Percentiles rank a stretch among this genome's conserved stretches.
These are phyloP conservation scores for Notolepis coatsorum DNA, from an alignment of 2,797 vertebrate species.

Conservation along the genomic window DNA sequence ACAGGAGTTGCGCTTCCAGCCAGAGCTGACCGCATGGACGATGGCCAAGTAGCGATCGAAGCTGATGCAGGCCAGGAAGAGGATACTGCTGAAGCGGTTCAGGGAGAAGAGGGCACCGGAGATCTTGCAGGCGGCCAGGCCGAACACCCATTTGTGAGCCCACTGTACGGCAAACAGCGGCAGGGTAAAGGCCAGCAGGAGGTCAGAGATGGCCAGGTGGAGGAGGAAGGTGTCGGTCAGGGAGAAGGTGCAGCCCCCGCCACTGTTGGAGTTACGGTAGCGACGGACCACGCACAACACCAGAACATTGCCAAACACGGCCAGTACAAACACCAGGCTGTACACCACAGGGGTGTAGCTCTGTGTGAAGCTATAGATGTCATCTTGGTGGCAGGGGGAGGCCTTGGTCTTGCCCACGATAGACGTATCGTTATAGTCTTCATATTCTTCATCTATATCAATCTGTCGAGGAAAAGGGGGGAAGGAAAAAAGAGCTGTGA, in stretches of 20 bases:
- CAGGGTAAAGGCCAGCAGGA: slow-evolving; percentile 82
- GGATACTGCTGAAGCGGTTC: slow-evolving; percentile 86
- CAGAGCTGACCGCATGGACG: slow-evolving; percentile 78
- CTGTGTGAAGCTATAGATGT: slow-evolving; percentile 65
- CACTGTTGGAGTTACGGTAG: slow-evolving; percentile 67
- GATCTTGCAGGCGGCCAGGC: slow-evolving; percentile 77
- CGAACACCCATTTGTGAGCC: slow-evolving; percentile 76
- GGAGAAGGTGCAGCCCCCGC: slow-evolving; percentile 72
- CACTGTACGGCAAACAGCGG: slow-evolving; percentile 81
- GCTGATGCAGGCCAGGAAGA: slow-evolving; percentile 87
- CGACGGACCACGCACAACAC: slow-evolving; percentile 82
- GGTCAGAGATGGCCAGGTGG: slow-evolving; percentile 85
- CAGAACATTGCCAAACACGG: slow-evolving; percentile 80
- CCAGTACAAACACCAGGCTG: slow-evolving; percentile 80
- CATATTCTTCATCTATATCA: neutral
- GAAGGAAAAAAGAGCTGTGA: neutral
- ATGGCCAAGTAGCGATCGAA: slow-evolving; percentile 88
- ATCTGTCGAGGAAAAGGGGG: neutral
- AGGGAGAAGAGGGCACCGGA: slow-evolving; percentile 82
- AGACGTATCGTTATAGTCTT: rapidly evolving
- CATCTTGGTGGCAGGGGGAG: slow-evolving; percentile 56
- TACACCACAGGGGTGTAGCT: slow-evolving; percentile 73
- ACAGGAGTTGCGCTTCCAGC: slow-evolving; percentile 77
- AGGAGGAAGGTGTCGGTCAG: slow-evolving; percentile 84
- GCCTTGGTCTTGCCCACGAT: rapidly evolving